Evolutionary conservation across 30 jellyfish, hydroid and myxozoan species (phyloP), one percentile per base, ranked within the genome.

Genomic region (Pelagia noctiluca): DNA sequence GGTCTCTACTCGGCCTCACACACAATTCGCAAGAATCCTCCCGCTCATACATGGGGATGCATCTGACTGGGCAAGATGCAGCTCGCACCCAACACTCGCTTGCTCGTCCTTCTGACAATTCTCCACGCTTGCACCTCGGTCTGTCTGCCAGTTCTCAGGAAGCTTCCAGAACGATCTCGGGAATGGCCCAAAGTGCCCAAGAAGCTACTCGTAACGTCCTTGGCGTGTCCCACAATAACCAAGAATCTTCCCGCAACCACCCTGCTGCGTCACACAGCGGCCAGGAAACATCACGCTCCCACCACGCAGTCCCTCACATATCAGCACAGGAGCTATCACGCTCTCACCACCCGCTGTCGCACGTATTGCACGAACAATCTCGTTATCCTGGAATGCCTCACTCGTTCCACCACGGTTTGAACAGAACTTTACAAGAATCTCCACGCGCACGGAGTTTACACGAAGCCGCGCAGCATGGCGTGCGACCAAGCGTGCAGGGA

Each of bases 111-210:
- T 75, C 91, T 0, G 80, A 81, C 37, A 81, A 84, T 50, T 81
- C 91, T 8, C 91, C 91, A 1, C 71, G 91, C 11, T 65, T 84
- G 0, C 91, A 81, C 31, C 35, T 81, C 25, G 83, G 91, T 24
- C 21, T 81, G 24, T 81, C 91, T 3, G 50, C 63, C 21, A 80
- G 72, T 36, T 81, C 91, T 4, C 91, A 81, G 50, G 91, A 81
- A 33, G 80, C 91, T 24, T 81, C 91, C 25, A 46, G 91, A 34
- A 81, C 91, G 10, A 81, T 81, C 36, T 50, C 72, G 35, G 91
- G 91, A 48, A 70, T 81, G 16, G 60, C 91, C 2, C 91, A 81
- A 33, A 81, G 91, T 52, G 91, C 84, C n/a, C 91, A 81, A 26
- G 91, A 81, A 24, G 91, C 67, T 0, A 70, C 91, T 3, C 66